phyloP scores from a whole-genome alignment of 1,140 invertebrate species.

The Drosophila kohkoa region DNA sequence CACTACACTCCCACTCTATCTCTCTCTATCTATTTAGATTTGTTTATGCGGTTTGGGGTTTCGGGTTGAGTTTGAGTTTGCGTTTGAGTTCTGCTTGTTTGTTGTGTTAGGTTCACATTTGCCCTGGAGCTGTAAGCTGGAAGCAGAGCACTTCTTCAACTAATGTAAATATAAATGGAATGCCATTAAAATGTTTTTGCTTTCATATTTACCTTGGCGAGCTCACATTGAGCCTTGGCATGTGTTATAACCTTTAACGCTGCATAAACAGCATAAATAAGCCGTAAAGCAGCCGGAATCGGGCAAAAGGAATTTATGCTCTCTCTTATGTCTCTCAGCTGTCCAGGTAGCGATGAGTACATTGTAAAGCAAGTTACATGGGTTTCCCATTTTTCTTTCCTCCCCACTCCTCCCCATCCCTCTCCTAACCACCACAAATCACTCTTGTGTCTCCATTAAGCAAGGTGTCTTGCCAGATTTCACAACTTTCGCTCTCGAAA shows the following conservation, averaged over 20 bases:
- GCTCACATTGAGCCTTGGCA: conserved; percentile 34
- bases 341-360: conserved; percentile 13
- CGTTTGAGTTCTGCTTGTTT: conserved; percentile 51
- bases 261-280: conserved; percentile 79
- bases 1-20: not conserved
- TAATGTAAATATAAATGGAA: conserved; percentile 68
- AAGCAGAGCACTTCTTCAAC: conserved; percentile 3
- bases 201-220: conserved; percentile 76
- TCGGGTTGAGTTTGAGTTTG: conserved; percentile 50
- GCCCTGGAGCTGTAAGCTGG: conserved; percentile 47
- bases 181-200: conserved; percentile 81
- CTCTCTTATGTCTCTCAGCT: not conserved
- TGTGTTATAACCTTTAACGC: conserved; percentile 74
- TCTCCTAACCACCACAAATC: no score
- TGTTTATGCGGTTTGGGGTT: conserved; percentile 69
- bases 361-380: conserved; percentile 60
- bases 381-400: conserved; percentile 64
- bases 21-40: conserved; percentile 47
- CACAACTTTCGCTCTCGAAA: conserved; percentile 75
- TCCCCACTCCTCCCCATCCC: not conserved
- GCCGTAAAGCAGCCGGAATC: conserved; percentile 39
- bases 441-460: not conserved
- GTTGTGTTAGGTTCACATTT: conserved; percentile 68
- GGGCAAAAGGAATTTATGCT: conserved; percentile 6
- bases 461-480: conserved; percentile 55